Evolutionary conservation across 2,113 vertebrate genomes (phyloP), one percentile per base, ranked within the genome.

Genomic region (Microcebus murinus): DNA sequence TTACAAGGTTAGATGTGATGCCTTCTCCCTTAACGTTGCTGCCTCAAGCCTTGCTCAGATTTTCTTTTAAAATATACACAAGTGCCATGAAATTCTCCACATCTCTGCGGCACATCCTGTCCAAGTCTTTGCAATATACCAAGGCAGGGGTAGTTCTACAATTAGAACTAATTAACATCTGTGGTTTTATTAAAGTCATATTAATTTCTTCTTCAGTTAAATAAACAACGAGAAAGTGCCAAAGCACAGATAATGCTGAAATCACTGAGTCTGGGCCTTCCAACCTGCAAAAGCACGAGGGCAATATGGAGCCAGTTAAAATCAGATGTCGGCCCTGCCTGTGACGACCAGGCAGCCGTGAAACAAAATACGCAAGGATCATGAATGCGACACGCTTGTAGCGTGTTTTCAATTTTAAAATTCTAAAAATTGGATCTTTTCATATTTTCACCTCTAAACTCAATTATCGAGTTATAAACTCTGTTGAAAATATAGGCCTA

Each of bases 241-340:
- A 81, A 91, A 48, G 70, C 23, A 31, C n/a, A 68, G 65, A 34
- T 59, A 63, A 23, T 3, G 3, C 59, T 18, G 67, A 87, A 39
- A n/a, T 50, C 90, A 42, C 7, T 2, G 31, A 29, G 2, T 67
- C 13, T 0, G 36, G 55, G 36, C 36, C 34, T 67, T 57, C 65
- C 71, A 68, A 18, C 45, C 77, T 36, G 0, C 11, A 27, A 2
- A 74, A 83, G 23, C 52, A 3, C 0, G 0, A 1, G n/a, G 13
- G 8, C 17, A 14, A 9, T 2, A 0, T 6, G 2, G 13, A 23
- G 3, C 4, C 39, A 50, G n/a, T 4, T 1, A 2, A 9, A 23
- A 20, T 3, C 50, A 6, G 3, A 4, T 3, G 11, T 34, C 34
- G 5, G 3, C 29, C 15, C 4, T 1, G 18, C 42, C 61, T 70